phyloP scores from a whole-genome alignment of 30 jellyfish, hydroid and myxozoan species.

The Aurelia sp. region DNA sequence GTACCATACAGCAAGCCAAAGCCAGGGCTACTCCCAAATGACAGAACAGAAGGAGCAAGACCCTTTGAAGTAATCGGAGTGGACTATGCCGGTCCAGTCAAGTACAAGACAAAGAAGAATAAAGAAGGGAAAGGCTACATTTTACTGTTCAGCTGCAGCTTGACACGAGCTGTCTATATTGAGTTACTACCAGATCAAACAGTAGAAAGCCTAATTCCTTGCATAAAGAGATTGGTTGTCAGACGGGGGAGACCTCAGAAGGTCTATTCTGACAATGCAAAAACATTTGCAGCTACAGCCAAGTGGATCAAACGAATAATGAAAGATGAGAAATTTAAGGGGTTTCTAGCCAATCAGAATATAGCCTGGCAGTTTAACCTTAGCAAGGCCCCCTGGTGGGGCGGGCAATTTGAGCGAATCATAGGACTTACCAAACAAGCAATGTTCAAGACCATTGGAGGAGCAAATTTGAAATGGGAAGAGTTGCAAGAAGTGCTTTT shows the following conservation, averaged over 20 bases:
- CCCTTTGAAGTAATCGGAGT: conserved; percentile 58
- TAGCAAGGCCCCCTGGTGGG: too few relatives aligned
- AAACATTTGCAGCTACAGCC: conserved; percentile 41
- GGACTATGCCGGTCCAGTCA: conserved; percentile 65
- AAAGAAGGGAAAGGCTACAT: conserved; percentile 42
- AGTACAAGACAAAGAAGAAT: conserved; percentile 24
- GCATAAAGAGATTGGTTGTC: conserved; percentile 49
- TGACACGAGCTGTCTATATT: conserved; percentile 44
- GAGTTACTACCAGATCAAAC: conserved; percentile 56
- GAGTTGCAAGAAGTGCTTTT: too few relatives aligned
- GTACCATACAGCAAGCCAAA: conserved; percentile 45
- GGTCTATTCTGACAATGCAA: conserved; percentile 55
- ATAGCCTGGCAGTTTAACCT: conserved; percentile 69
- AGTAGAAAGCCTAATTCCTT: conserved; percentile 35
- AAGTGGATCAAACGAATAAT: conserved; percentile 44
- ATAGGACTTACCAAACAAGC: too few relatives aligned
- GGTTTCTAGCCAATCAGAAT: conserved; percentile 8
- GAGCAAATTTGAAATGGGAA: too few relatives aligned
- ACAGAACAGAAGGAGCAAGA: conserved; percentile 45
- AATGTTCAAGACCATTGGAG: too few relatives aligned
- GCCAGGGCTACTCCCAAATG: conserved; percentile 61
- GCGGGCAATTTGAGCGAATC: too few relatives aligned
- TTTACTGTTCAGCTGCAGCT: conserved; percentile 52
- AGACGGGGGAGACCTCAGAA: conserved; percentile 66
- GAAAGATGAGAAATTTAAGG: conserved; percentile 32